Evolutionary conservation across 2,797 vertebrate species (phyloP), one percentile per base, ranked within the genome.

Genomic region (Gila robusta): DNA sequence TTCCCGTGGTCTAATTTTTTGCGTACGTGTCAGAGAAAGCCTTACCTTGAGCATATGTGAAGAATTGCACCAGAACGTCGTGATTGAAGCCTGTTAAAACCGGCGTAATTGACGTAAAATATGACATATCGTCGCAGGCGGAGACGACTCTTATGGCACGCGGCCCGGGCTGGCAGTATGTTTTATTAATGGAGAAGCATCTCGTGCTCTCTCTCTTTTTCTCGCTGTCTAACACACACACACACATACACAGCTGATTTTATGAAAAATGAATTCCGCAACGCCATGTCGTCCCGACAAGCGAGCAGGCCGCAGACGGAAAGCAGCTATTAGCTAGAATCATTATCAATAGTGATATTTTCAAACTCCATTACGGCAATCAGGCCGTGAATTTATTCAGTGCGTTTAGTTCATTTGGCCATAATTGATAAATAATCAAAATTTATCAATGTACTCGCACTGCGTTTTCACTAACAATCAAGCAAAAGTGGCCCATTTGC

Each of bases 351-450:
- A 98, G 97, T 93, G 91, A 96, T 98, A 98, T 98, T 98, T 99
- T 99, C 97, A 98, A 98, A 98, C 97, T 97, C 96, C 97, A 98
- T 99, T 98, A 98, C 96, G 96, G 96, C 97, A 98, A 98, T 98
- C 97, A 98, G 97, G 96, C 96, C 95, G 94, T 93, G 95, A 99
- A 97, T 98, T 97, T 98, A 97, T 97, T 98, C 96, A 97, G 97
- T 97, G 97, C 96, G 49, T 79, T 98, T 98, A 97, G 96, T 97
- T 98, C 96, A 99, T 98, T 99, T 98, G 97, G 95, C 94, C 92
- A 95, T 98, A 99, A 99, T 98, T 98, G 97, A 98, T 98, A 98
- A 98, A 98, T 99, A 99, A 99, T 99, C 97, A 97, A 96, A 98
- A 99, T 98, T 96, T 98, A 98, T 99, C 98, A 98, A 98, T 98